These are phyloP conservation scores for Heliothis peltigera DNA, from an alignment of 2,888 invertebrate species.

Conservation along the genomic window DNA sequence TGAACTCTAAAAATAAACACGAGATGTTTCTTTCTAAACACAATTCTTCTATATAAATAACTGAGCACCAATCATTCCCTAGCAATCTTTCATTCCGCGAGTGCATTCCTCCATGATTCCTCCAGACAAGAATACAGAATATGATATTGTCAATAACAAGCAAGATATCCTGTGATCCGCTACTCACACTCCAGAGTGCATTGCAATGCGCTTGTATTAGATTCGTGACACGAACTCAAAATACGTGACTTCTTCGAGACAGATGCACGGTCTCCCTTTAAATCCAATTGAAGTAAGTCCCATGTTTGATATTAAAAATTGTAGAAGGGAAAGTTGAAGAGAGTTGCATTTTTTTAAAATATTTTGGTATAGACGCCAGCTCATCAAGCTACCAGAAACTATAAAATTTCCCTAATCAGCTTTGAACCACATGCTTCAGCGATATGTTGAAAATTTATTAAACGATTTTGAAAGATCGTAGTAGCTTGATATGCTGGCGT, in stretches of 20 bases:
- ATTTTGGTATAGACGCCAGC: neutral
- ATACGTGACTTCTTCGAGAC: conserved; percentile 27
- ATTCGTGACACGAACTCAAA: conserved; percentile 28
- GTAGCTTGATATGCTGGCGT: no score
- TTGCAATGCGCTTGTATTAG: conserved; percentile 16
- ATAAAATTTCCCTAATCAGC: no score
- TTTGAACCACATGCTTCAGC: no score
- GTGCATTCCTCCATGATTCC: conserved; percentile 12
- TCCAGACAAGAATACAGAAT: conserved; percentile 22
- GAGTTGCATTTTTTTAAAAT: no score
- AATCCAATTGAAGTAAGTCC: conserved; percentile 14
- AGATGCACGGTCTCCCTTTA: conserved; percentile 26
- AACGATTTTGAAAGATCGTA: no score
- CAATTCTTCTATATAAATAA: neutral
- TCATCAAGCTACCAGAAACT: no score
- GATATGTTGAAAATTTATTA: no score
- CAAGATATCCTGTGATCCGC: conserved; percentile 31
- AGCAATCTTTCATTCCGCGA: conserved; percentile 1
- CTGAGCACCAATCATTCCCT: neutral
- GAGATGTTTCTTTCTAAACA: neutral
- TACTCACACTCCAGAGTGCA: conserved; percentile 15
- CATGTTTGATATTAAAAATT: conserved; percentile 15
- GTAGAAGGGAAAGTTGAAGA: neutral
- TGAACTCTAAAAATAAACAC: no score
- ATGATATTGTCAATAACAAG: conserved; percentile 37